Base-by-base conservation (phyloP, 2,113 vertebrate genomes). In the Cricetomys ansorgei region DNA sequence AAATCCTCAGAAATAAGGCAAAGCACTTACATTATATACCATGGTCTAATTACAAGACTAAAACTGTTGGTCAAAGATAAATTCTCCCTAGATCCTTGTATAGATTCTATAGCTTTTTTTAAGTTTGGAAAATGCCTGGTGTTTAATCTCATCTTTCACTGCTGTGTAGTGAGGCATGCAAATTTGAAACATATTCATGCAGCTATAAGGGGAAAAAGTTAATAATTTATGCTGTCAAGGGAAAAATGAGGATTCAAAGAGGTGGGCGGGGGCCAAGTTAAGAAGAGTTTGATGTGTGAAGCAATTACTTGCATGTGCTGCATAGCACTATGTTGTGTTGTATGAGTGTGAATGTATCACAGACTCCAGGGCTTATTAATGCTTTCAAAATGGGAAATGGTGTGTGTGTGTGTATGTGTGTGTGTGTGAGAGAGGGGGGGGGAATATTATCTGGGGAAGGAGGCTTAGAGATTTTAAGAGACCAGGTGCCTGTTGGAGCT, bases 21-120 rank as follows among this genome's bases (percentile, higher is more conserved):
- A 43, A 81, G 37, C n/a, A 94, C 86, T 90, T 90, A 64, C 3
- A 43, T 50, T 84, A 50, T 16, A 84, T 37, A 48, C 15, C 12
- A 53, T n/a, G 13, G 5, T 95, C 19, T n/a, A 34, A 70, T 88
- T 96, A 50, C 86, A 87, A 95, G 23, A 69, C 19, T 80, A 57
- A 84, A 67, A 34, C n/a, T 86, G 69, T 48, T 53, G 23, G 37
- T 5, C 64, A 92, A 59, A 59, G 23, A 40, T 55, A 89, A 72
- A 37, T 79, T 72, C 8, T 88, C 75, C 34, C 45, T 40, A 65
- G 55, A 94, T 50, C 70, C 8, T 90, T 92, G 10, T 64, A 11
- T 84, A 77, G 17, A 83, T 92, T 64, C 57, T 84, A 10, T 64
- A 45, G 15, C 27, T 64, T 19, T 84, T 84, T 27, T 64, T 64